These are phyloP conservation scores for Drosophila melanosoma DNA, from an alignment of 2,888 invertebrate genomes.

Conservation along the genomic window DNA sequence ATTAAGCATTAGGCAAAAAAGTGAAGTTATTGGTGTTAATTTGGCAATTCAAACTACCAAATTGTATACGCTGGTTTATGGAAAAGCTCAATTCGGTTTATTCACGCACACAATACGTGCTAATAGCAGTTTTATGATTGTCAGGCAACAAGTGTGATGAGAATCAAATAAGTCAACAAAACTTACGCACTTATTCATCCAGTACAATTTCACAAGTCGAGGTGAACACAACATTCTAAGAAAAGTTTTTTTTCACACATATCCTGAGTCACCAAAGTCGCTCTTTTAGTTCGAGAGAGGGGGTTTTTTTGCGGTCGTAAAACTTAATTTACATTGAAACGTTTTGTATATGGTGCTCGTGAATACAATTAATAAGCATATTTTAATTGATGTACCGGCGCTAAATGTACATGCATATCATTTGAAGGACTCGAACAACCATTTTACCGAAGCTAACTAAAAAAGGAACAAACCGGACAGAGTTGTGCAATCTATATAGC, in stretches of 20 bases:
- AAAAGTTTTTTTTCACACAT: neutral
- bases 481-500: neutral
- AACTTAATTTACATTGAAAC: neutral
- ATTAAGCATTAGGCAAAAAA: slow-evolving; percentile 6
- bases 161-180: slow-evolving; percentile 26
- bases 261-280: slow-evolving; percentile 6
- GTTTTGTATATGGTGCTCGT: slow-evolving; percentile 1
- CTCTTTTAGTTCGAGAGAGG: neutral
- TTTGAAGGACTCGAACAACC: neutral
- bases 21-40: slow-evolving; percentile 25
- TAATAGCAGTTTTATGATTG: slow-evolving; percentile 62
- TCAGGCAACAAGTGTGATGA: slow-evolving; percentile 63
- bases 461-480: neutral
- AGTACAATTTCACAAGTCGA: slow-evolving; percentile 53
- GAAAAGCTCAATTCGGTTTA: slow-evolving; percentile 46
- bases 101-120: slow-evolving; percentile 64
- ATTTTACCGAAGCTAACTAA: slow-evolving; percentile 3
- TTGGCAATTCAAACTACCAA: slow-evolving; percentile 20
- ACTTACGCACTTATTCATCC: slow-evolving; percentile 3
- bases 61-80: slow-evolving; percentile 11
- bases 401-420: neutral
- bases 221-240: slow-evolving; percentile 49
- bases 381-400: neutral
- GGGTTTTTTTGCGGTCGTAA: neutral
- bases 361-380: neutral